Conservation (phyloP, 1,140 invertebrate species). For the Bilobella aurantiaca region DNA sequence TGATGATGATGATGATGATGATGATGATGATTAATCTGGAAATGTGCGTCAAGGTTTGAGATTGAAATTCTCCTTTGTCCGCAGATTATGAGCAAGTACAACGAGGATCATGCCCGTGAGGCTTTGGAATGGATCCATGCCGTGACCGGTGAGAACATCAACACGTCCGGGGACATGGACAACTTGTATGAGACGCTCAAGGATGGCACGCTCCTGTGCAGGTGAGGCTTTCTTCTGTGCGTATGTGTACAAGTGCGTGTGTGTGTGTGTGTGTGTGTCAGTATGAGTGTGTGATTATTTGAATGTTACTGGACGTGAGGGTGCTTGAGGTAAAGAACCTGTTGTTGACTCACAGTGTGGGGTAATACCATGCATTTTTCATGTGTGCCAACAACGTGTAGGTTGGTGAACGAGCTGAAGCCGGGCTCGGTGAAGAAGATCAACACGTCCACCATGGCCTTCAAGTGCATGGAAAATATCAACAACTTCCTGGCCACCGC, state of each 20-base stretch:
- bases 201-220: slow-evolving; percentile 76
- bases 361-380: no score
- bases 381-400: no score
- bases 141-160: slow-evolving; percentile 61
- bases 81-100: slow-evolving; percentile 94
- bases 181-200: slow-evolving; percentile 83
- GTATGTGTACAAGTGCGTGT: no score
- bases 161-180: slow-evolving; percentile 73
- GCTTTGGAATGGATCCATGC: slow-evolving; percentile 79
- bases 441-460: slow-evolving; percentile 77
- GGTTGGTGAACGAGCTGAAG: slow-evolving; percentile 67
- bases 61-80: no score
- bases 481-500: slow-evolving; percentile 82
- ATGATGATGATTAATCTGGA: no score
- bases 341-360: no score
- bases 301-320: no score
- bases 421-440: slow-evolving; percentile 73
- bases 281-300: no score
- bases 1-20: no score
- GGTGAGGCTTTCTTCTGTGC: slow-evolving; percentile 53
- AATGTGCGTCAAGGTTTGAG: no score
- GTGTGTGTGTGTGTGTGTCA: no score
- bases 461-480: slow-evolving; percentile 98
- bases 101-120: slow-evolving; percentile 78
- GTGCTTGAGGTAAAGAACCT: no score